phyloP scores from a whole-genome alignment of 2,888 invertebrate species.

The Eristalinus sepulchralis region DNA sequence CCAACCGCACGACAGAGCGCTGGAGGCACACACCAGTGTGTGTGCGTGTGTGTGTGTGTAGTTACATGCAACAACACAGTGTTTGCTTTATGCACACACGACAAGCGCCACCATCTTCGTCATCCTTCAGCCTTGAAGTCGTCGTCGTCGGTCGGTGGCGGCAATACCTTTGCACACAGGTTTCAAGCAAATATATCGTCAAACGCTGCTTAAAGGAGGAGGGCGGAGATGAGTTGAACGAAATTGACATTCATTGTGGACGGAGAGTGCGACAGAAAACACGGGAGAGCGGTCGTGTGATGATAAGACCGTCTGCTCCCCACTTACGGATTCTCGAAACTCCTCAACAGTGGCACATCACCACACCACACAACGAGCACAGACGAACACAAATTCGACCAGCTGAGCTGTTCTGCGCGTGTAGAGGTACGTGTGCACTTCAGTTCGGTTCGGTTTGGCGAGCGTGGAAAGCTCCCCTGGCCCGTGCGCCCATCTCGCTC shows the following conservation, averaged over 20 bases:
- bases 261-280: neutral
- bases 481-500: neutral
- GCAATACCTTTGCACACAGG: constrained; percentile 37
- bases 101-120: constrained; percentile 31
- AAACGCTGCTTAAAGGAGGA: neutral
- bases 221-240: neutral
- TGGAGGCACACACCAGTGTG: neutral
- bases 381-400: neutral
- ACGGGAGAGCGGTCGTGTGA: neutral
- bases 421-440: neutral
- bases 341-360: neutral
- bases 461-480: neutral
- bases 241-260: neutral
- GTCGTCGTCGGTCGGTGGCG: neutral
- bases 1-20: neutral
- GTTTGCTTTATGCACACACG: neutral
- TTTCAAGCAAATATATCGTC: constrained; percentile 39
- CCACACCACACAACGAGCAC: neutral
- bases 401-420: neutral
- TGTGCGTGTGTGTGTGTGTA: too few species aligned
- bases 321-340: neutral
- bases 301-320: neutral
- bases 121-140: constrained; percentile 64
- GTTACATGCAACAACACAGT: neutral
- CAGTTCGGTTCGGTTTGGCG: neutral